Evolutionary conservation across 1,140 invertebrate genomes (phyloP).

Genomic region (Eriosoma lanigerum): DNA sequence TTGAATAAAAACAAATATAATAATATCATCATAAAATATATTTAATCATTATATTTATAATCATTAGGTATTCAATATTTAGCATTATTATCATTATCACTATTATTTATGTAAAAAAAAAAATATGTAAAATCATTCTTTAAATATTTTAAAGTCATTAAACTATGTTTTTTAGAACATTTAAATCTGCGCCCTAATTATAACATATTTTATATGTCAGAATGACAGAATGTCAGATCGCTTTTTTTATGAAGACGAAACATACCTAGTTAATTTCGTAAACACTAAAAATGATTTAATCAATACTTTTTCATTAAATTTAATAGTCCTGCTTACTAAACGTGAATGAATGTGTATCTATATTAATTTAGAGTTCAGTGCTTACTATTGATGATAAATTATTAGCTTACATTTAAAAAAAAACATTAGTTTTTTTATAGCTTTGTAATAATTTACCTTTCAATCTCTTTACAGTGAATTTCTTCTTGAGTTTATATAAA

Average conservation of each 20-base stretch:
- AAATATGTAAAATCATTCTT: too few species aligned
- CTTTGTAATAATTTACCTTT: background rate
- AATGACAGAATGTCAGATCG: too few species aligned
- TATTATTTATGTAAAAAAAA: too few species aligned
- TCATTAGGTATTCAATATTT: too few species aligned
- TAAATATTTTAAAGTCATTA: too few species aligned
- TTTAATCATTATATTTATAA: too few species aligned
- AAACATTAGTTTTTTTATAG: background rate
- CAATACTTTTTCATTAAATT: slow-evolving; percentile 36
- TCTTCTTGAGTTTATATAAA: slow-evolving; percentile 4
- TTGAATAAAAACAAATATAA: too few species aligned
- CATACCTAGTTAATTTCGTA: background rate
- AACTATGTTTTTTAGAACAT: too few species aligned
- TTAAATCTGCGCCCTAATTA: too few species aligned
- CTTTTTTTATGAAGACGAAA: background rate
- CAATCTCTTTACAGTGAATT: background rate
- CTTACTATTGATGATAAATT: background rate
- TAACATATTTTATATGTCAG: too few species aligned
- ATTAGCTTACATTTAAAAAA: background rate
- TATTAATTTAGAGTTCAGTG: slow-evolving; percentile 9
- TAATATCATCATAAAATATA: too few species aligned
- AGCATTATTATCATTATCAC: too few species aligned
- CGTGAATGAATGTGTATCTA: slow-evolving; percentile 1
- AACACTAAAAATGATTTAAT: background rate
- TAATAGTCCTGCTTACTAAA: background rate